A percentile compares a stretch with the other conserved stretches of the same genome.
Evolutionary conservation across 2,797 vertebrate species (phyloP).

Genomic region (Sitta carolinensis): DNA sequence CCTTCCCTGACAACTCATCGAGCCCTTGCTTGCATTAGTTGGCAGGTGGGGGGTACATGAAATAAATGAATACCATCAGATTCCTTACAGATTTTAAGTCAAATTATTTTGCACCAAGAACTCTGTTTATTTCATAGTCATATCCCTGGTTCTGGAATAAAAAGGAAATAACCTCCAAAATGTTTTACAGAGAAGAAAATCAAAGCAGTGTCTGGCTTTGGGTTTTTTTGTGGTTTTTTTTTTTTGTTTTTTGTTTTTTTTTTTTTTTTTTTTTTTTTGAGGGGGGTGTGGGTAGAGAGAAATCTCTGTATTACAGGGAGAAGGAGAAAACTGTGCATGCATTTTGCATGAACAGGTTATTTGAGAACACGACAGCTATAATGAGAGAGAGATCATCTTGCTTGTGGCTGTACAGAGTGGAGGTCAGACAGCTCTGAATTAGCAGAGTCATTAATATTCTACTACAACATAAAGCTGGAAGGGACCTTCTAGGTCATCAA

Average conservation of each 20-base stretch:
- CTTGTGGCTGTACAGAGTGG: slow-evolving; percentile 37
- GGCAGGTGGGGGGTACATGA: background rate
- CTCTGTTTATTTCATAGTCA: background rate
- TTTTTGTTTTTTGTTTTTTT: background rate
- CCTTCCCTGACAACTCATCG: background rate
- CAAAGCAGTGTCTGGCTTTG: background rate
- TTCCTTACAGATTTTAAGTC: background rate
- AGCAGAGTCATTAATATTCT: slow-evolving; percentile 66
- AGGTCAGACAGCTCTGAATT: slow-evolving; percentile 60
- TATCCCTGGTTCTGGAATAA: background rate
- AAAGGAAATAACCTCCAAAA: background rate
- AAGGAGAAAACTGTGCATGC: slow-evolving; percentile 12
- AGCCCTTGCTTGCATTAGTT: background rate
- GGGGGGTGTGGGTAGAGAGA: background rate
- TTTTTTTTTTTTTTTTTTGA: background rate
- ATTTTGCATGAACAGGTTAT: slow-evolving; percentile 54
- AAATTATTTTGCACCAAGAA: background rate
- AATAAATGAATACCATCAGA: background rate
- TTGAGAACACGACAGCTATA: slow-evolving; percentile 51
- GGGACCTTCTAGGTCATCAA: slow-evolving; percentile 59
- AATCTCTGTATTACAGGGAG: background rate
- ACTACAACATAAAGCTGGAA: slow-evolving; percentile 53
- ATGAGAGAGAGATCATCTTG: slow-evolving; percentile 43
- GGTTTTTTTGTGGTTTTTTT: too few relatives aligned
- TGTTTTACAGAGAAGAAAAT: background rate